phyloP scores from a whole-genome alignment of 2,797 vertebrate species.

The Hozukius guyotensis region DNA sequence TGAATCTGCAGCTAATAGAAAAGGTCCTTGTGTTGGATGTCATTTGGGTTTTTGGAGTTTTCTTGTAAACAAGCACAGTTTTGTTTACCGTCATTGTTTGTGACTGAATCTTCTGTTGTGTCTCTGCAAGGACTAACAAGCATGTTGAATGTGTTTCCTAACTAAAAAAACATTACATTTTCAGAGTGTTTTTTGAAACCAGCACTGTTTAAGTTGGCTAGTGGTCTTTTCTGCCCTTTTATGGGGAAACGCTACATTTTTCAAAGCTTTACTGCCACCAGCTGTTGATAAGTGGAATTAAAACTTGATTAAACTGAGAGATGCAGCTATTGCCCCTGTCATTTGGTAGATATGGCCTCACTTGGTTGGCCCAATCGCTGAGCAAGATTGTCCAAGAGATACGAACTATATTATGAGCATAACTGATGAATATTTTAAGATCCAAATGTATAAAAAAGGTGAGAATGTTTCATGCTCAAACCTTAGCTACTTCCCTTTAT shows the following conservation, averaged over 20 bases:
- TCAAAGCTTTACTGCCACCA: not conserved
- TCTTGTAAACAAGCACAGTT: not conserved
- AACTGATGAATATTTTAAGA: not conserved
- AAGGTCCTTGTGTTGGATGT: not conserved
- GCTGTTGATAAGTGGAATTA: not conserved
- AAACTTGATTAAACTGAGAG: not conserved
- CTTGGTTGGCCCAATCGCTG: not conserved
- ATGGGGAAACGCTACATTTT: not conserved
- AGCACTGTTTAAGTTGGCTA: not conserved
- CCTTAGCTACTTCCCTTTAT: not conserved
- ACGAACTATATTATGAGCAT: not conserved
- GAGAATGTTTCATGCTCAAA: not conserved
- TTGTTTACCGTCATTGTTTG: not conserved
- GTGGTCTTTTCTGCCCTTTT: not conserved
- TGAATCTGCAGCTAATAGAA: conserved; percentile 8
- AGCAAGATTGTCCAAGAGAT: not conserved
- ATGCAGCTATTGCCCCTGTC: not conserved
- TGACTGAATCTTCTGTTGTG: not conserved
- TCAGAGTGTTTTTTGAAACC: not conserved
- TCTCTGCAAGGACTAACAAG: not conserved
- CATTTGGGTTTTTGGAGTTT: not conserved
- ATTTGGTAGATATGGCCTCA: not conserved
- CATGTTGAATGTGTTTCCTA: not conserved
- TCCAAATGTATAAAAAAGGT: not conserved
- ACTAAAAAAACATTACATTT: not conserved